Conservation (phyloP, 2,113 vertebrate genomes). For the Fregetta grallaria region DNA sequence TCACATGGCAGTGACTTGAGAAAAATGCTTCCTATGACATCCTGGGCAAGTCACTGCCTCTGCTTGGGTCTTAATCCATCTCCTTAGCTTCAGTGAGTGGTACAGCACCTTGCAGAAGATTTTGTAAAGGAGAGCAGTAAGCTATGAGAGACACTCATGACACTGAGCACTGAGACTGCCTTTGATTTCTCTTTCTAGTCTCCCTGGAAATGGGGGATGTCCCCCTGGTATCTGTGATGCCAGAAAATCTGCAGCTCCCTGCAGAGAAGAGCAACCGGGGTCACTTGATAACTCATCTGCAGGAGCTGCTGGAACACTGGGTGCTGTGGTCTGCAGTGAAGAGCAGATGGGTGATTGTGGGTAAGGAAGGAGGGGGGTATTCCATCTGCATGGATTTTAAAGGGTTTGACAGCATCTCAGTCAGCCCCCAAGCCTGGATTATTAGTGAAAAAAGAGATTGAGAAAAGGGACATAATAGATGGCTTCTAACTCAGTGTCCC, state of each 20-base stretch:
- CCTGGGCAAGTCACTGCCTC: background rate
- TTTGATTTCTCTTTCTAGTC: conserved; percentile 55
- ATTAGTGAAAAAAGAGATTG: background rate
- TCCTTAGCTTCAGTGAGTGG: background rate
- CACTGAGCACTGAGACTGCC: background rate
- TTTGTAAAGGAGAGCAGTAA: background rate
- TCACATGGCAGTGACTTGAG: background rate
- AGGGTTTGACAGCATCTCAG: background rate
- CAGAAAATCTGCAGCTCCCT: conserved; percentile 70
- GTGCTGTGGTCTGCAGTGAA: conserved; percentile 86
- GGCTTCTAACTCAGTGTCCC: background rate
- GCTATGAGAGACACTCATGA: background rate
- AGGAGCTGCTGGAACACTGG: conserved; percentile 84
- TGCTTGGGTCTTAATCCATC: background rate
- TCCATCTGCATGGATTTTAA: background rate
- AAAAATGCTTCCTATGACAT: background rate
- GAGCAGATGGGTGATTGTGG: conserved; percentile 84
- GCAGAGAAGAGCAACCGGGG: conserved; percentile 68
- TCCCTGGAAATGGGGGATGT: conserved; percentile 78
- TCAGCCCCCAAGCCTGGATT: background rate
- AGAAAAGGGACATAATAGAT: background rate
- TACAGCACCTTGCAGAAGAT: background rate
- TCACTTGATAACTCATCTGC: conserved; percentile 85
- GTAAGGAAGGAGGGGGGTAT: conserved; percentile 69
- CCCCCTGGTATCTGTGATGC: conserved; percentile 83